A percentile compares a stretch with the other conserved stretches of the same genome.
Evolutionary conservation across 2,113 vertebrate genomes (phyloP).

Genomic region (Patagioenas fasciata): DNA sequence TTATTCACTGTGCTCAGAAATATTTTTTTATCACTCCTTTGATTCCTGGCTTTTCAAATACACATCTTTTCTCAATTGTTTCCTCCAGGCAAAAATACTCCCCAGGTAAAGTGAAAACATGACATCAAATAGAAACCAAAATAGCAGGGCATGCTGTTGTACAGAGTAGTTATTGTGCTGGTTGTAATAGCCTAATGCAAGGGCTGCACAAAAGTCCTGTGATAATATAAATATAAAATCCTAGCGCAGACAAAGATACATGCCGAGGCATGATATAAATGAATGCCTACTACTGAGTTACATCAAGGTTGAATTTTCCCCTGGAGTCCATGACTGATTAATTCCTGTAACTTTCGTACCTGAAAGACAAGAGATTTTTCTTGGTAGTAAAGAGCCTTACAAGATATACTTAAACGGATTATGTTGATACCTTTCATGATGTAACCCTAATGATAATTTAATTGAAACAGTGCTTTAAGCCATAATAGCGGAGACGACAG

Average conservation of each 20-base stretch:
- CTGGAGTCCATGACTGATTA: constrained; percentile 57
- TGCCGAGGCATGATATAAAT: not conserved
- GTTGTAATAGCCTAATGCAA: not conserved
- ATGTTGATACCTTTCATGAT: constrained; percentile 68
- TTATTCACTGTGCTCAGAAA: constrained; percentile 10
- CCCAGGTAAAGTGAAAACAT: constrained; percentile 17
- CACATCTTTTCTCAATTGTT: not conserved
- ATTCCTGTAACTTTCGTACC: constrained; percentile 59
- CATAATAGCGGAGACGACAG: constrained; percentile 44
- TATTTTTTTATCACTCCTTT: constrained; percentile 15
- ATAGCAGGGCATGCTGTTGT: not conserved
- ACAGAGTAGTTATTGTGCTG: not conserved
- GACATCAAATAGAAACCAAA: constrained; percentile 37
- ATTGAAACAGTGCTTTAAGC: constrained; percentile 68
- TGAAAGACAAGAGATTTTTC: constrained; percentile 66
- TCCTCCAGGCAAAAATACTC: constrained; percentile 46
- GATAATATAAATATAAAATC: constrained; percentile 45
- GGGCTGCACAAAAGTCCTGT: not conserved
- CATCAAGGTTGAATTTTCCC: constrained; percentile 50
- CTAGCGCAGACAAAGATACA: not conserved
- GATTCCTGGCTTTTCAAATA: constrained; percentile 31
- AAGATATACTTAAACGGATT: constrained; percentile 62
- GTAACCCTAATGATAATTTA: constrained; percentile 69
- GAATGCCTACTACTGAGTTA: constrained; percentile 43
- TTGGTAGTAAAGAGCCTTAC: constrained; percentile 53